These are phyloP conservation scores for Dryas iulia DNA, from an alignment of 1,140 invertebrate genomes.

Conservation along the genomic window DNA sequence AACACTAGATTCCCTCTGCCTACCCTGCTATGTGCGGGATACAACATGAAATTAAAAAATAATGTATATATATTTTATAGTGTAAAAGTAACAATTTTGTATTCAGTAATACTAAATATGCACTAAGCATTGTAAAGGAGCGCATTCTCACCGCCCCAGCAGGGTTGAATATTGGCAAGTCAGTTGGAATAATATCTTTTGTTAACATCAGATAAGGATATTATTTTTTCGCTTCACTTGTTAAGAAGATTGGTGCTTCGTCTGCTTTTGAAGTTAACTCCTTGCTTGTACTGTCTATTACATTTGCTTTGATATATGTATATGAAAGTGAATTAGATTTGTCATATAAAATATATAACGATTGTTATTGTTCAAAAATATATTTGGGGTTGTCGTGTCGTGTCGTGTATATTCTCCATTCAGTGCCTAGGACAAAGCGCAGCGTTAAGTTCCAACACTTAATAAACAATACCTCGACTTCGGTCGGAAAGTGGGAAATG, in stretches of 20 bases:
- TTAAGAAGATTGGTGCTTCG: conserved; percentile 58
- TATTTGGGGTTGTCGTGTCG: no score
- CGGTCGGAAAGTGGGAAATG: no score
- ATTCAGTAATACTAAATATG: conserved; percentile 1
- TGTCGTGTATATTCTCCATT: no score
- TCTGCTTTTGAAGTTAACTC: conserved; percentile 33
- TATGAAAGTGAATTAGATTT: neutral
- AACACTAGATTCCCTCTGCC: no score
- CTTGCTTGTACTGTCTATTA: conserved; percentile 4
- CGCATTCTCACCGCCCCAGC: conserved; percentile 39
- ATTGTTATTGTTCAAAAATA: no score
- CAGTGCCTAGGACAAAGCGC: no score
- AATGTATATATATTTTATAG: no score
- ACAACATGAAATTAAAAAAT: no score
- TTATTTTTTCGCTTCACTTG: conserved; percentile 64
- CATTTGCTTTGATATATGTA: neutral
- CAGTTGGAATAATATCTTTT: conserved; percentile 68
- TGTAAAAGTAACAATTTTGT: neutral
- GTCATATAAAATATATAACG: neutral
- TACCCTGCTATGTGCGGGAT: no score
- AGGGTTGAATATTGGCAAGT: conserved; percentile 59
- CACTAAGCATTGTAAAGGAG: conserved; percentile 19
- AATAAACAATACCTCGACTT: no score
- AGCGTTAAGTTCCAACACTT: no score
- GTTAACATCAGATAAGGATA: conserved; percentile 62